These are phyloP conservation scores for Anagyrus pseudococci DNA, from an alignment of 2,888 invertebrate genomes.

Conservation along the genomic window DNA sequence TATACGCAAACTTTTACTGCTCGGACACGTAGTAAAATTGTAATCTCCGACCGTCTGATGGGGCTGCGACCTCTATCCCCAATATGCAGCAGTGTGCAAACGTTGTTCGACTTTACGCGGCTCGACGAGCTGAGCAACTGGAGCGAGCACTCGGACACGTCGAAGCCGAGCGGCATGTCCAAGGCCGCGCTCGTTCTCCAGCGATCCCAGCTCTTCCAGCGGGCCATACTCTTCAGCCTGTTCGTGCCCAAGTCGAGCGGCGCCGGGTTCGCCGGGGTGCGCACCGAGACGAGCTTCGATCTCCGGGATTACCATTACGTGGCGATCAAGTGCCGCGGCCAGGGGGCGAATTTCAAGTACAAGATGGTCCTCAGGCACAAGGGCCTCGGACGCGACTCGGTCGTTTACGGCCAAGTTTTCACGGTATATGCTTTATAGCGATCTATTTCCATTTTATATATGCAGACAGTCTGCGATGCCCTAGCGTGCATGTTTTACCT, in stretches of 20 bases:
- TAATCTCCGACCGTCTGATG: no score
- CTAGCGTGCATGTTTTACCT: conserved; percentile 20
- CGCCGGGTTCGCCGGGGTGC: conserved; percentile 71
- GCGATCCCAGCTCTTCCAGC: conserved; percentile 67
- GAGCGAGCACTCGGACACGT: conserved; percentile 72
- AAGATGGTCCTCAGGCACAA: conserved; percentile 70
- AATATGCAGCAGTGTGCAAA: conserved; percentile 37
- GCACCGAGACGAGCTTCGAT: conserved; percentile 64
- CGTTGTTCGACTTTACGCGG: conserved; percentile 69
- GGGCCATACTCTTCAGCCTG: conserved; percentile 71
- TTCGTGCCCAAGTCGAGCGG: conserved; percentile 73
- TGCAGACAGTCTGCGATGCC: not conserved
- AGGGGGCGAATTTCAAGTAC: conserved; percentile 68
- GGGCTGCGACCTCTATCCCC: no score
- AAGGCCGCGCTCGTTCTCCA: conserved; percentile 70
- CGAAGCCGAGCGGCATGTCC: conserved; percentile 71
- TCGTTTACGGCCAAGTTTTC: conserved; percentile 69
- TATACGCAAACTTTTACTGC: no score
- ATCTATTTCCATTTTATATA: no score
- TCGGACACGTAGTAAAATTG: no score
- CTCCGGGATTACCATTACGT: conserved; percentile 64
- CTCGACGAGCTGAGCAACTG: conserved; percentile 65
- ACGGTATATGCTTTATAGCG: conserved; percentile 38
- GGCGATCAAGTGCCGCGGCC: conserved; percentile 67
- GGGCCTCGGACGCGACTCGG: conserved; percentile 66